Base-by-base conservation (phyloP, 2,888 invertebrate species). In the Tetragonula carbonaria region DNA sequence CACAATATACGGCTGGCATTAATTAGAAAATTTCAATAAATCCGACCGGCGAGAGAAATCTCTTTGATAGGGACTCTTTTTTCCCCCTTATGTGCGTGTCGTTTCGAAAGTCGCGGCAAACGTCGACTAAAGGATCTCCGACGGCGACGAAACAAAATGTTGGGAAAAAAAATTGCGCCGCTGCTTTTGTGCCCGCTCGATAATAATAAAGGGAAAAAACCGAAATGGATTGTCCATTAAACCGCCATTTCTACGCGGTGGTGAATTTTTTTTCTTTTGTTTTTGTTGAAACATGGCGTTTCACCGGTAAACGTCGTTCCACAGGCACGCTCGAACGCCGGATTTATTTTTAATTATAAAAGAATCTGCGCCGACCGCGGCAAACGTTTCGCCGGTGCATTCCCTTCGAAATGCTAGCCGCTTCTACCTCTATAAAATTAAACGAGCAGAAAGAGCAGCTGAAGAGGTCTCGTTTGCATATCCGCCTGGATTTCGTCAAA, bases 321-420 rank as follows among this genome's bases (percentile, higher is more conserved):
- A 33, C 4, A 0, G 18, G 4, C 53, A 6, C 63, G 55, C 68
- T 33, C 53, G 67, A 45, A 62, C 63, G 11, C 33, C 21, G 16
- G 23, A 65, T 63, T 80, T 76, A 50, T 55, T 76, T 65, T 53
- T 63, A 76, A 80, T 65, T 70, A 33, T 23, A 23, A 63, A 23
- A 65, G 51, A 70, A 65, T 70, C n/a, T 63, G 18, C n/a, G 45
- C 28, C 18, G 21, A 2, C 1, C 16, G 28, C 8, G 16, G 18
- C 62, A 2, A 62, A 23, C 57, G 74, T 59, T 59, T 53, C 67
- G 16, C 50, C 65, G 57, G 68, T 45, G 21, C 65, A 11, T 74
- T 57, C 38, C 21, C 33, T 21, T 11, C 21, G 21, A 67, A 74
- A 45, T 18, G 18, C 50, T 33, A 11, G 16, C n/a, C 28, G 23